Percentiles rank a stretch among this genome's conserved stretches.
phyloP scores from a whole-genome alignment of 2,888 invertebrate species.

The Neoitamus cyanurus region DNA sequence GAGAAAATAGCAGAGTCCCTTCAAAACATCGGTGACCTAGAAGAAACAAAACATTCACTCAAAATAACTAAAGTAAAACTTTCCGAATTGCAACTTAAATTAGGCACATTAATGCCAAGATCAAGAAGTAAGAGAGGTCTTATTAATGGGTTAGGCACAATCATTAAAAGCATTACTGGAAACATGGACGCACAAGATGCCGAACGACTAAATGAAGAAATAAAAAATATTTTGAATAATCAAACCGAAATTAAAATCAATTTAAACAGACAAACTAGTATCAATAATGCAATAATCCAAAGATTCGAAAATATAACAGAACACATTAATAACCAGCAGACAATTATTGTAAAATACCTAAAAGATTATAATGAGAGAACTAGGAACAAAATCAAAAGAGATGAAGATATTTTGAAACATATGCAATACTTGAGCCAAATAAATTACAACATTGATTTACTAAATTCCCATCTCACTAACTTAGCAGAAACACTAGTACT shows the following conservation, averaged over 20 bases:
- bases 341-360: constrained; percentile 39
- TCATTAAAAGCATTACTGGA: too few species aligned
- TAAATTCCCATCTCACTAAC: constrained; percentile 40
- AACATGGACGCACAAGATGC: too few species aligned
- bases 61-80: constrained; percentile 35
- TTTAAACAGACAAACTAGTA: constrained; percentile 33
- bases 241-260: constrained; percentile 31
- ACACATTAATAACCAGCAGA: constrained; percentile 51
- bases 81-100: constrained; percentile 5
- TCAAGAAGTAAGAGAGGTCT: too few species aligned
- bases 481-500: constrained; percentile 52
- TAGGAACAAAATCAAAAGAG: constrained; percentile 27
- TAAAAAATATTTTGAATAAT: constrained; percentile 11
- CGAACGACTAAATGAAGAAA: constrained; percentile 24
- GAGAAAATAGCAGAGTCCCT: constrained; percentile 31
- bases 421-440: constrained; percentile 46
- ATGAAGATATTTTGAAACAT: constrained; percentile 11
- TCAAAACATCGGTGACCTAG: too few species aligned
- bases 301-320: constrained; percentile 51
- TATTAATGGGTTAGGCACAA: too few species aligned
- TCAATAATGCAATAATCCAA: constrained; percentile 49
- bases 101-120: constrained; percentile 4
- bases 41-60: constrained; percentile 16
- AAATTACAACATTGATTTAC: constrained; percentile 49
- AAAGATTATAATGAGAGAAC: constrained; percentile 44